Percentiles rank a stretch among this genome's conserved stretches.
Evolutionary conservation across 2,797 vertebrate genomes (phyloP).

Genomic region (Martes flavigula): DNA sequence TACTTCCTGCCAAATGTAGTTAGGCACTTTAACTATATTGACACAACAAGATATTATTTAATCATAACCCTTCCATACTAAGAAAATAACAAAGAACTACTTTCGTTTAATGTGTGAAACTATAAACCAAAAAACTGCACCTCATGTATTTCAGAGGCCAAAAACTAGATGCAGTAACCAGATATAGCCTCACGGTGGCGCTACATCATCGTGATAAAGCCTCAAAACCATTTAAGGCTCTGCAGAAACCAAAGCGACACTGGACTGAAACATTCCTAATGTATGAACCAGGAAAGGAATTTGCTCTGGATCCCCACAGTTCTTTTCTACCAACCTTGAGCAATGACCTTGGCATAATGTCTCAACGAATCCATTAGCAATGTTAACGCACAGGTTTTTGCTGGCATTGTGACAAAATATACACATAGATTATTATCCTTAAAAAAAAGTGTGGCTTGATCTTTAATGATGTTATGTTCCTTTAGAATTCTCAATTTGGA

Average conservation of each 20-base stretch:
- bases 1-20: neutral
- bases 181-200: constrained; percentile 78
- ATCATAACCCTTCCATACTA: neutral
- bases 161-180: constrained; percentile 46
- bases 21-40: neutral
- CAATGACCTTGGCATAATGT: constrained; percentile 50
- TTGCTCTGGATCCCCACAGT: constrained; percentile 55
- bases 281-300: constrained; percentile 28
- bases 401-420: neutral
- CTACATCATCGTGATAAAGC: constrained; percentile 63
- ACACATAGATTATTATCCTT: constrained; percentile 1
- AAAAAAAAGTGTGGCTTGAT: constrained; percentile 8
- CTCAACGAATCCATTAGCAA: constrained; percentile 50
- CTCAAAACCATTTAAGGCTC: neutral
- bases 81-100: constrained; percentile 17
- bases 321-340: constrained; percentile 66
- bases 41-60: neutral
- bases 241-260: neutral
- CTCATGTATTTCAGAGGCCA: neutral
- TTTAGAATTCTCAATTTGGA: constrained; percentile 33
- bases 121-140: neutral
- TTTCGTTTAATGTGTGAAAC: constrained; percentile 31
- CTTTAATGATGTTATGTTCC: constrained; percentile 19
- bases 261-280: neutral
- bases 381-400: constrained; percentile 14